Evolutionary conservation across 2,888 invertebrate species (phyloP).

Genomic region (Calameuta idolon): DNA sequence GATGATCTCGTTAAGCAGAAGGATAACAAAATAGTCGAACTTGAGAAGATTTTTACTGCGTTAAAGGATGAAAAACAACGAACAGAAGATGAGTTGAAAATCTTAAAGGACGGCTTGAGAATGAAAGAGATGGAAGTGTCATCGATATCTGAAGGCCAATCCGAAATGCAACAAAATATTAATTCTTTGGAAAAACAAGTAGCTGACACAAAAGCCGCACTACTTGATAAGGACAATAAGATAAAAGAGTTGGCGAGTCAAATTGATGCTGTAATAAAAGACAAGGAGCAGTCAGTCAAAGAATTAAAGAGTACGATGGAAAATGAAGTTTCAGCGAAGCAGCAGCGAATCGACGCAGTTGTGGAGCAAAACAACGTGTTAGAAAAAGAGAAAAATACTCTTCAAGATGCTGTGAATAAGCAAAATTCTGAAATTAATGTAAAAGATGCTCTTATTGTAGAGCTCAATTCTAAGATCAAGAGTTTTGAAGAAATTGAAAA

Average conservation of each 20-base stretch:
- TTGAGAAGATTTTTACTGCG: conserved; percentile 67
- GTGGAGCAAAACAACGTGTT: conserved; percentile 31
- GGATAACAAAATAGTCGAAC: conserved; percentile 27
- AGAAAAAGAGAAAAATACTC: conserved; percentile 66
- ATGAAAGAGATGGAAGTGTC: conserved; percentile 69
- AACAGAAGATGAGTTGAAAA: conserved; percentile 69
- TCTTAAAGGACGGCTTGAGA: conserved; percentile 69
- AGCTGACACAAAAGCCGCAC: conserved; percentile 32
- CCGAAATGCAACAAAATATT: conserved; percentile 69
- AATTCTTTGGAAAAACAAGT: conserved; percentile 46
- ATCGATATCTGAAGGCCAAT: conserved; percentile 69
- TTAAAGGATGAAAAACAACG: conserved; percentile 68
- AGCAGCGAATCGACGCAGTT: conserved; percentile 28
- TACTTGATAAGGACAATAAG: conserved; percentile 40
- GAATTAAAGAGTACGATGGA: conserved; percentile 37
- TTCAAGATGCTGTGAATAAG: conserved; percentile 53
- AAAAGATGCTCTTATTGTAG: conserved; percentile 66
- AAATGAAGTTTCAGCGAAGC: conserved; percentile 33
- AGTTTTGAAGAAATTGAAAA: conserved; percentile 64
- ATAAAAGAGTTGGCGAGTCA: conserved; percentile 27
- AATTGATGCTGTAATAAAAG: conserved; percentile 15
- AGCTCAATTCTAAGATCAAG: conserved; percentile 69
- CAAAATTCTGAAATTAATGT: conserved; percentile 69
- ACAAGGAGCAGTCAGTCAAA: conserved; percentile 39
- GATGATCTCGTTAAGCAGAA: conserved; percentile 28